Base-by-base conservation (phyloP, 1,140 invertebrate species). In the Triops cancriformis region DNA sequence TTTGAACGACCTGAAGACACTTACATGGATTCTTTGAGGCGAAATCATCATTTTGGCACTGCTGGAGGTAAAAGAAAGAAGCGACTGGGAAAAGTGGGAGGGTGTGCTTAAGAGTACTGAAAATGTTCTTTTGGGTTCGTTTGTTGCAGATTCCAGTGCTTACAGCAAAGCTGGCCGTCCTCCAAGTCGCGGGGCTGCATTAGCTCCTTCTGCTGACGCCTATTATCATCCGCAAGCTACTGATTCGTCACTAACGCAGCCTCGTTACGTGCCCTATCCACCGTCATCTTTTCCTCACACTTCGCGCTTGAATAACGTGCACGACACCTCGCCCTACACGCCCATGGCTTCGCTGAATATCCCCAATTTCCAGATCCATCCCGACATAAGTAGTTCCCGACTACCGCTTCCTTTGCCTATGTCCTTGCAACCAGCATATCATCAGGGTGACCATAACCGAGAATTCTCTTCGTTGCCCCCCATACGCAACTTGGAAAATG, bases 1-100 rank as follows among this genome's bases (percentile, higher is more conserved):
- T 80, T 80, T 77, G 80, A 82, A 64, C 79, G 80, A 26, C 78
- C 81, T 26, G 80, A 82, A 43, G 80, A 81, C 73, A 81, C 81
- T 64, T 83, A 84, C 76, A 82, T 81, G 3, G 82, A 83, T 73
- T 83, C 82, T 6, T 75, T 84, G 23, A 73, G 83, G n/a, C 81
- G 82, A 76, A 84, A 84, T 77, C 26, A 37, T 31, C n/a, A 77
- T 26, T 37, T 75, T 11, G n/a, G 27, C 73, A 11, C 41, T n/a
- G 31, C n/a, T 37, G 31, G 45, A 78, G 27, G 73, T 26, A 26
- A 31, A 18, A 77, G 14, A n/a, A n/a, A n/a, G n/a, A n/a, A n/a
- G n/a, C n/a, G n/a, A n/a, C n/a, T n/a, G 9, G 23, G 26, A 7
- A 12, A 42, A 42, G 27, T 51, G 6, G 73, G 12, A 18, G 31